Evolutionary conservation across 2,113 vertebrate species (phyloP), one percentile per base, ranked within the genome.

Genomic region (Lathamus discolor): DNA sequence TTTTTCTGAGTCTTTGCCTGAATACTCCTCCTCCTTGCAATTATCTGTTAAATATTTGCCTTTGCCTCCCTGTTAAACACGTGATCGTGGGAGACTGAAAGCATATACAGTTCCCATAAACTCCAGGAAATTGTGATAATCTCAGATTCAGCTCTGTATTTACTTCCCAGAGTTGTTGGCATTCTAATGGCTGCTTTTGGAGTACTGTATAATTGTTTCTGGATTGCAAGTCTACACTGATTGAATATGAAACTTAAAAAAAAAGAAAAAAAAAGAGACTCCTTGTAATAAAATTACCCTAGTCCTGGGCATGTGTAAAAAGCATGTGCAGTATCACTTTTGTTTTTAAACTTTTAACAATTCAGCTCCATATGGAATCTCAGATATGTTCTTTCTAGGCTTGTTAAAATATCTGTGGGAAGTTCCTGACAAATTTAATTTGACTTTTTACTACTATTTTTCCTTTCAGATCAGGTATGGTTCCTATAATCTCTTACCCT

Each of bases 291-390:
- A 88, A 76, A 49, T 79, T 90, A 69, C 44, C 29, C 23, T 57
- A 33, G 33, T 92, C 68, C 8, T 73, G 72, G 13, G 39, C 57
- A 87, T 85, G 62, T 85, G 62, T 94, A 92, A 79, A 93, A 95
- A 88, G 24, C 35, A 76, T 83, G 72, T 76, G 72, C 61, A 54
- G 11, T 55, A 73, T 83, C 19, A 44, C 48, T 66, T 80, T 19
- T 28, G 5, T 86, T 92, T 70, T 84, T 63, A 15, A 70, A 73
- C 81, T 87, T 87, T 90, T 94, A 88, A 86, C 78, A 94, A 76
- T 91, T 96, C 35, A 69, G 44, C 86, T 95, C 83, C 83, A 82
- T 90, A 64, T 68, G 82, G 81, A 72, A 61, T 55, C 86, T 92
- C 81, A 83, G 66, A 55, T 75, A 89, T 84, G 51, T 81, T 84